Evolutionary conservation across 1,140 invertebrate genomes (phyloP).

Genomic region (Lutraria rhynchaena): DNA sequence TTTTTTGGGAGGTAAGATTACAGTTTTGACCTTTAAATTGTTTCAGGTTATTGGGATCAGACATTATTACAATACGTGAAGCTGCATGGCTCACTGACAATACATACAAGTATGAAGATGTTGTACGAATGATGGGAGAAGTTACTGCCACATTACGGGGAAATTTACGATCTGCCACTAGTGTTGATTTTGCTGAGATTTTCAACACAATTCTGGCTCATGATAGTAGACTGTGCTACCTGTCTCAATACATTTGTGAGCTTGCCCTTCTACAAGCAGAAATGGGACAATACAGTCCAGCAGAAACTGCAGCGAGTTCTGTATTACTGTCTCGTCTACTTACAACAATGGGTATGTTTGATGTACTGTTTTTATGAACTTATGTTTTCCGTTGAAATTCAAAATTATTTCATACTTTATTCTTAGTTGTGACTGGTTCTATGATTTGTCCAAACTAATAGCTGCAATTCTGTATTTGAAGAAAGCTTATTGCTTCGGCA

Average conservation of each 20-base stretch:
- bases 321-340: slow-evolving; percentile 76
- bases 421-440: no score
- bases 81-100: slow-evolving; percentile 82
- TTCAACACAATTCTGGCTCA: slow-evolving; percentile 68
- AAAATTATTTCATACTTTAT: no score
- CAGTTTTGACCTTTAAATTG: no score
- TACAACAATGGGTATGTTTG: slow-evolving; percentile 74
- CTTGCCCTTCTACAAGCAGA: slow-evolving; percentile 78
- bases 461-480: no score
- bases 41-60: slow-evolving; percentile 78
- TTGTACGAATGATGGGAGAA: slow-evolving; percentile 82
- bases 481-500: no score
- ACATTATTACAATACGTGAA: slow-evolving; percentile 81
- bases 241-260: slow-evolving; percentile 79
- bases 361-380: no score
- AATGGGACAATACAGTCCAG: slow-evolving; percentile 77
- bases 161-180: slow-evolving; percentile 75
- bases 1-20: no score
- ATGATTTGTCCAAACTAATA: no score
- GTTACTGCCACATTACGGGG: slow-evolving; percentile 78
- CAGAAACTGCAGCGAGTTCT: slow-evolving; percentile 76
- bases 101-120: slow-evolving; percentile 82
- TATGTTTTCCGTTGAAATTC: no score
- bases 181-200: slow-evolving; percentile 76
- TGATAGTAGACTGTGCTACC: slow-evolving; percentile 62